Evolutionary conservation across 2,888 invertebrate genomes (phyloP).

Genomic region (Tricholauxania praeusta): DNA sequence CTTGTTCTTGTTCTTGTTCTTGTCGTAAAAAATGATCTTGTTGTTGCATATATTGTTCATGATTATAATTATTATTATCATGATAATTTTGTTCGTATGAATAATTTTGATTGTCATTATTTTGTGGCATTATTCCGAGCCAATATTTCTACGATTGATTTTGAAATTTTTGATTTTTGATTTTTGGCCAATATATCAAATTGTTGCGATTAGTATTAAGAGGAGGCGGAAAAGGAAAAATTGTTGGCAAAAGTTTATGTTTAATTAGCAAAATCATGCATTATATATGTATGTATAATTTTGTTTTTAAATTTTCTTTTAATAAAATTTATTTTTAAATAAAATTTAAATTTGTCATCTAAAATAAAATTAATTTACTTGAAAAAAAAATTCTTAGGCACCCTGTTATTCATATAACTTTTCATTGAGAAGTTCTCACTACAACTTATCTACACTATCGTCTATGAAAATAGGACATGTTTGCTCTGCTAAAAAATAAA

Average conservation of each 20-base stretch:
- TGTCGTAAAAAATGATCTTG: constrained; percentile 25
- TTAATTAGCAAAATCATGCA: constrained; percentile 13
- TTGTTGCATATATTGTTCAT: constrained; percentile 37
- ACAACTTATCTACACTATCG: too few species aligned
- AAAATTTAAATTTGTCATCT: too few species aligned
- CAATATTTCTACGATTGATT: constrained; percentile 36
- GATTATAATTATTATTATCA: constrained; percentile 35
- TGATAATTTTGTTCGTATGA: constrained; percentile 39
- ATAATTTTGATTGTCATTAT: constrained; percentile 37
- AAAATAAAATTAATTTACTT: too few species aligned
- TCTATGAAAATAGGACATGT: too few species aligned
- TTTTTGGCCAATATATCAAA: not conserved
- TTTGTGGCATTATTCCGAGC: constrained; percentile 38
- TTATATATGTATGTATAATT: not conserved
- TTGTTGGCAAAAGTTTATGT: constrained; percentile 26
- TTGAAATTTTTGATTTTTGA: not conserved
- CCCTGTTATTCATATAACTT: too few species aligned
- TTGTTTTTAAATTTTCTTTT: too few species aligned
- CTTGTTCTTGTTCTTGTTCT: constrained; percentile 20
- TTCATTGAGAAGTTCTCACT: too few species aligned
- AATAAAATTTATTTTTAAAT: too few species aligned
- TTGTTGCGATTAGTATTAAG: constrained; percentile 2
- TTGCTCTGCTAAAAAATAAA: too few species aligned
- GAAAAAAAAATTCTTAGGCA: too few species aligned
- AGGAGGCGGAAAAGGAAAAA: constrained; percentile 26